Base-by-base conservation (phyloP, 1,140 invertebrate species). In the Oreohelix idahoensis region DNA sequence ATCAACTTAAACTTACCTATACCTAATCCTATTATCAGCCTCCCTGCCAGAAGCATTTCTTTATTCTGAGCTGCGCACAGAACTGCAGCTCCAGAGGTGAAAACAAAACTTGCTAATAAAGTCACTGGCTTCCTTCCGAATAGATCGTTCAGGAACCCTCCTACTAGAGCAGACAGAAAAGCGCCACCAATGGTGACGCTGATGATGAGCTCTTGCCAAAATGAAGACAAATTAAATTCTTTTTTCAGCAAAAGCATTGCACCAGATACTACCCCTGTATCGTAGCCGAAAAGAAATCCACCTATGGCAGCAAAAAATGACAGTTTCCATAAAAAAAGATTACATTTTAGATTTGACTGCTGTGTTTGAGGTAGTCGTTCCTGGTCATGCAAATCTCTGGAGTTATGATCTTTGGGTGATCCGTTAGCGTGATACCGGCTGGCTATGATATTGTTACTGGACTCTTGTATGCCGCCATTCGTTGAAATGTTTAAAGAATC, bases 211-310 rank as follows among this genome's bases (percentile, higher is more conserved):
- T 94, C 93, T 85, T 94, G 93, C 91, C 92, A 93, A 13, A 92
- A 49, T 38, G 87, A 89, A 45, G 85, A 90, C 42, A 94, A 86
- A 23, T 90, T 36, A 82, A 94, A 42, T 49, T 63, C 71, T 35
- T 66, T 38, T 32, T 70, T 42, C 32, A 63, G 23, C 42, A 74
- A 35, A n/a, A 66, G 58, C 73, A 81, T 51, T 8, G 53, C 32
- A 8, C 53, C 79, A 32, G 45, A 79, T 26, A 53, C 36, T 32
- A 95, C 94, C 1, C 94, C 94, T 0, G 95, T 95, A 86, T 95
- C 95, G 90, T 95, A 95, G 20, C 95, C 95, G 87, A 95, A 95
- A 0, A 95, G 91, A 84, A 95, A 94, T 2, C 94, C 94, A n/a
- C 94, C 94, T 35, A 95, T 92, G n/a, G 94, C 94, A 39, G 94